Base-by-base conservation (phyloP, 2,113 vertebrate genomes). In the Larimichthys crocea region DNA sequence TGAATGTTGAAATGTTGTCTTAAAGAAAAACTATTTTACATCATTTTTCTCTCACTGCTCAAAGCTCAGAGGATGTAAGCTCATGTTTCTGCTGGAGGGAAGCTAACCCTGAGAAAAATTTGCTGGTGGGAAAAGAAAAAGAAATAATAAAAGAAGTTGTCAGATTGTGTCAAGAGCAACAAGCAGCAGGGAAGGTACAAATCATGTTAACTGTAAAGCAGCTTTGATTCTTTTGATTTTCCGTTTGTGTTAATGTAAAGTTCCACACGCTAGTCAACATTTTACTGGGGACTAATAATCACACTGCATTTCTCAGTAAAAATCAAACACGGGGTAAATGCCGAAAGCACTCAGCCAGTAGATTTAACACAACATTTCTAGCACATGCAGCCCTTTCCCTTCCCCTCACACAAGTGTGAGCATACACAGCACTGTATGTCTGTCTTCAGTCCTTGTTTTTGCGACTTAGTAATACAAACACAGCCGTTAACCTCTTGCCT, bases 221-320 rank as follows among this genome's bases (percentile, higher is more conserved):
- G 56, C 71, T 74, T 82, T 66, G 72, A 85, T 56, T 74, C 48
- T 68, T 64, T 70, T 22, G 4, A 70, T 78, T 48, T 75, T 55
- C 61, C 16, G 8, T 59, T 62, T 3, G 50, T 29, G 57, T 52
- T 56, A n/a, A 77, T 70, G 62, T 44, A 55, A 78, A 64, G 22
- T 62, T 31, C 49, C 22, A 48, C 26, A 15, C 42, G 46, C n/a
- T 16, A 60, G 65, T 55, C n/a, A 35, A 44, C 17, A 10, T 60
- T 68, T 81, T 24, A n/a, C 53, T 46, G 57, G 5, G 19, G 72
- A 60, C 60, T 62, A 14, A 49, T 64, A 24, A 56, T 67, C 49
- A 31, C 4, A 19, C 24, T 62, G 57, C 31, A n/a, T 56, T 40
- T 64, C 17, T 44, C 16, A 2, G 29, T 40, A 24, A 20, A 50